These are phyloP conservation scores for Martes martes DNA, from an alignment of 2,113 vertebrate species.

Conservation along the genomic window DNA sequence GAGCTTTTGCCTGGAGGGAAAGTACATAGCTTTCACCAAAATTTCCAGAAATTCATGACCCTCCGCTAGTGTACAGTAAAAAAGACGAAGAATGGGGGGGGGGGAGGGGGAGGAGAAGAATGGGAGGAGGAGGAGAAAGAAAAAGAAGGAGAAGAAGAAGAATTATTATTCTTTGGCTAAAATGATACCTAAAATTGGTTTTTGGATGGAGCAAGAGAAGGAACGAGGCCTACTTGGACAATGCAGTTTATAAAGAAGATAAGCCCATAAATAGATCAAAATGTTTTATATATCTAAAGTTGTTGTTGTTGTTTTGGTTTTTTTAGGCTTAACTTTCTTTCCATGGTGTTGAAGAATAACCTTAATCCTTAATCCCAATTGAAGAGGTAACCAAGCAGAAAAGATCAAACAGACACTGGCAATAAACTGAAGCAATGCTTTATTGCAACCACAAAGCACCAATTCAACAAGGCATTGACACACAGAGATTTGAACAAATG, in stretches of 20 bases:
- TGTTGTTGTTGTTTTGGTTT: neutral
- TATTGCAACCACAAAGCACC: slow-evolving; percentile 82
- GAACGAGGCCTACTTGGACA: neutral
- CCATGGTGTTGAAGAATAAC: neutral
- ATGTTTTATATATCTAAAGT: neutral
- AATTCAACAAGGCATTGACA: slow-evolving; percentile 78
- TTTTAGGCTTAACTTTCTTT: slow-evolving; percentile 3
- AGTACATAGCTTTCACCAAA: neutral
- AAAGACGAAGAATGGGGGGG: neutral
- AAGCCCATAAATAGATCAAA: neutral
- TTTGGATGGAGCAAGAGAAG: neutral
- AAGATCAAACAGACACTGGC: slow-evolving; percentile 53
- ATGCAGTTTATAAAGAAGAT: slow-evolving; percentile 9
- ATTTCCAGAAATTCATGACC: neutral
- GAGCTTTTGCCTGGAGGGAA: neutral
- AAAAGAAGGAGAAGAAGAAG: too few relatives aligned
- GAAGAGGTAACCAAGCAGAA: slow-evolving; percentile 47
- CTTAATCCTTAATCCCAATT: slow-evolving; percentile 3
- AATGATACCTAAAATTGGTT: neutral
- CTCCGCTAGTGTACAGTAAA: neutral
- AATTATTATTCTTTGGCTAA: neutral
- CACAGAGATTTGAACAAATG: slow-evolving; percentile 77
- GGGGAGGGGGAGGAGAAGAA: too few relatives aligned
- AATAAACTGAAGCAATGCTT: slow-evolving; percentile 79
- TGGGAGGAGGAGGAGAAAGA: too few relatives aligned